Percentiles rank a stretch among this genome's conserved stretches.
These are phyloP conservation scores for Rhadinocentrus ornatus DNA, from an alignment of 2,797 vertebrate genomes.

Conservation along the genomic window DNA sequence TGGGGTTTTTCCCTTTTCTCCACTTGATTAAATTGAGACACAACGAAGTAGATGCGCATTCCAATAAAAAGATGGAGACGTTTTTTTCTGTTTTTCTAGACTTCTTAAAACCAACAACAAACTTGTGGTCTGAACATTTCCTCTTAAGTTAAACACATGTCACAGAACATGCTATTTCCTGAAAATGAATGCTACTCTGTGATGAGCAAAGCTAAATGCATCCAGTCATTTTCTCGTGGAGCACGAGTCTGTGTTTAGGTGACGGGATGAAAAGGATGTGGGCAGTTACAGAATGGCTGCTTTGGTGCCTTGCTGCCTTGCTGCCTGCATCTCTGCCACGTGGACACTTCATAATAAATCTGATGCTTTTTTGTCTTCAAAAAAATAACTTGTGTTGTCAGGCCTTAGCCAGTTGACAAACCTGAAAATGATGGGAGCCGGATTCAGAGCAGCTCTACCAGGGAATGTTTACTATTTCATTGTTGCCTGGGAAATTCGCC, in stretches of 20 bases:
- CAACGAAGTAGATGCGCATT: slow-evolving; percentile 5
- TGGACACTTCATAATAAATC: slow-evolving; percentile 52
- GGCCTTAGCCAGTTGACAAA: slow-evolving; percentile 26
- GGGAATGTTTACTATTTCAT: neutral
- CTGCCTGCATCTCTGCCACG: slow-evolving; percentile 58
- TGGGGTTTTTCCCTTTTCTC: slow-evolving; percentile 32
- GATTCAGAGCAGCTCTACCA: slow-evolving; percentile 1
- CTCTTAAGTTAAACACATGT: slow-evolving; percentile 67
- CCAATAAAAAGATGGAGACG: neutral
- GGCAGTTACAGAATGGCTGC: slow-evolving; percentile 48
- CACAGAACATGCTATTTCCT: slow-evolving; percentile 65
- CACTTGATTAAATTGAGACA: slow-evolving; percentile 18
- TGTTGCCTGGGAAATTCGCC: neutral
- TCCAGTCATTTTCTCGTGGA: slow-evolving; percentile 71
- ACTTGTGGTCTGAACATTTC: slow-evolving; percentile 52
- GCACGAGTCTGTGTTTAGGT: slow-evolving; percentile 71
- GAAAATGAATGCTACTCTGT: slow-evolving; percentile 70
- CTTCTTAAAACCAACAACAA: slow-evolving; percentile 42
- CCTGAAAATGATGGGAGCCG: slow-evolving; percentile 33
- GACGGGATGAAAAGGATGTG: slow-evolving; percentile 70
- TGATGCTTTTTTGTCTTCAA: neutral
- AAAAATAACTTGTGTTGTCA: slow-evolving; percentile 7
- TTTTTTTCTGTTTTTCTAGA: slow-evolving; percentile 24
- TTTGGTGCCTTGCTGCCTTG: slow-evolving; percentile 57
- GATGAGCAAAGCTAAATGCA: slow-evolving; percentile 74